These are phyloP conservation scores for Epizoanthus scotinus DNA, from an alignment of 92 coral and sea anemone genomes.

Conservation along the genomic window DNA sequence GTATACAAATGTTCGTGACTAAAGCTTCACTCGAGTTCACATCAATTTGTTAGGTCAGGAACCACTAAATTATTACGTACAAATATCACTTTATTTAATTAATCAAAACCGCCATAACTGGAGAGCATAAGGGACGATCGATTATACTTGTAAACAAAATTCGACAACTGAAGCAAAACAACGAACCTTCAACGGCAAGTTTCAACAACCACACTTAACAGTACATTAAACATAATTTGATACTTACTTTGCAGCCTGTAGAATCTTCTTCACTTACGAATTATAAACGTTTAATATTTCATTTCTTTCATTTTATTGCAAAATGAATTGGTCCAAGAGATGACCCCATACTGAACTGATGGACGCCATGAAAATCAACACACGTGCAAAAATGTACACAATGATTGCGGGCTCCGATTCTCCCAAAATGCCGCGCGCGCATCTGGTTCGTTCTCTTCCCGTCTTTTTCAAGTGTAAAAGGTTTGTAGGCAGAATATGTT, in stretches of 20 bases:
- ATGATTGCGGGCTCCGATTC: slow-evolving; percentile 64
- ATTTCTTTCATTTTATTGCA: neutral
- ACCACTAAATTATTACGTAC: neutral
- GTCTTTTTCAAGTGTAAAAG: slow-evolving; percentile 56
- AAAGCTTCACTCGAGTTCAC: neutral
- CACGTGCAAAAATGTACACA: slow-evolving; percentile 60
- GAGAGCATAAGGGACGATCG: neutral
- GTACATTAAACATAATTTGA: neutral
- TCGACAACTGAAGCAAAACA: neutral
- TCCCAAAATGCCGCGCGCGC: slow-evolving; percentile 83
- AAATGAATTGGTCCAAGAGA: neutral
- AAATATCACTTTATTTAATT: neutral
- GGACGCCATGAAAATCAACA: neutral
- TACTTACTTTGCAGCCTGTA: slow-evolving; percentile 8
- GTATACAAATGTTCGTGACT: neutral
- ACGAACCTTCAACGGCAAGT: neutral
- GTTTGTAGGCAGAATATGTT: slow-evolving; percentile 1
- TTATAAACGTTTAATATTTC: neutral
- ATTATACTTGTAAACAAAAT: slow-evolving; percentile 1
- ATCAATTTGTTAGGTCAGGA: neutral
- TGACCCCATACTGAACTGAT: neutral
- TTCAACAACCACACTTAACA: neutral
- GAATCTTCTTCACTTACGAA: neutral
- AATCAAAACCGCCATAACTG: neutral
- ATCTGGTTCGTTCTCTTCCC: slow-evolving; percentile 70